phyloP scores from a whole-genome alignment of 2,797 vertebrate species.

The Clarias laeviceps region DNA sequence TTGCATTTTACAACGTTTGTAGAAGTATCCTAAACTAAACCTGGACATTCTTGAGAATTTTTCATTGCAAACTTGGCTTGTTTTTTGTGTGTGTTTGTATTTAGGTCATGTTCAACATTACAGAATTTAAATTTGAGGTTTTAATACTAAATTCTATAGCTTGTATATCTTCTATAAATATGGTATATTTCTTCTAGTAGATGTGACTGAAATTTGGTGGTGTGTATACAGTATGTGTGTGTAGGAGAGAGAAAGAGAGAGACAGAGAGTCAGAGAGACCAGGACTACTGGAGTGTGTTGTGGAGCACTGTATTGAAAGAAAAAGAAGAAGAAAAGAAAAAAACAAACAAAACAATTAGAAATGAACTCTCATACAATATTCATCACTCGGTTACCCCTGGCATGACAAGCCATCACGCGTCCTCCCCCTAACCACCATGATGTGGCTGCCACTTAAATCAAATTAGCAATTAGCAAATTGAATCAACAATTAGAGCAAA shows the following conservation, averaged over 20 bases:
- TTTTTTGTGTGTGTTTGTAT: neutral
- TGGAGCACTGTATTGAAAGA: constrained; percentile 69
- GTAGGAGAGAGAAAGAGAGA: constrained; percentile 22
- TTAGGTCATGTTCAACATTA: neutral
- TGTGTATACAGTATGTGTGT: constrained; percentile 40
- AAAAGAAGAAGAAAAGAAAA: constrained; percentile 59
- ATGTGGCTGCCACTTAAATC: constrained; percentile 85
- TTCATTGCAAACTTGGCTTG: neutral
- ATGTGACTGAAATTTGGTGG: constrained; percentile 6
- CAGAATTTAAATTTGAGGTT: neutral
- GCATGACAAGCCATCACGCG: constrained; percentile 76
- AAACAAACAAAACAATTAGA: constrained; percentile 81
- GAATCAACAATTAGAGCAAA: constrained; percentile 87
- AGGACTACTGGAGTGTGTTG: constrained; percentile 68
- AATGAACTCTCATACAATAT: constrained; percentile 82
- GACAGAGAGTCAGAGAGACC: constrained; percentile 28
- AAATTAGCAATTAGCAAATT: constrained; percentile 88
- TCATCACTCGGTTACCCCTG: constrained; percentile 73
- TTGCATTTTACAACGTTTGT: neutral
- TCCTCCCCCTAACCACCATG: constrained; percentile 60
- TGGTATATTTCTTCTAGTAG: neutral
- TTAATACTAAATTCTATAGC: neutral
- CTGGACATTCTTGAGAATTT: neutral
- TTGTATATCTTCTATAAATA: neutral
- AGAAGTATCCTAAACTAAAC: neutral